Evolutionary conservation across 2,797 vertebrate genomes (phyloP), one percentile per base, ranked within the genome.

Genomic region (Margarornis squamiger): DNA sequence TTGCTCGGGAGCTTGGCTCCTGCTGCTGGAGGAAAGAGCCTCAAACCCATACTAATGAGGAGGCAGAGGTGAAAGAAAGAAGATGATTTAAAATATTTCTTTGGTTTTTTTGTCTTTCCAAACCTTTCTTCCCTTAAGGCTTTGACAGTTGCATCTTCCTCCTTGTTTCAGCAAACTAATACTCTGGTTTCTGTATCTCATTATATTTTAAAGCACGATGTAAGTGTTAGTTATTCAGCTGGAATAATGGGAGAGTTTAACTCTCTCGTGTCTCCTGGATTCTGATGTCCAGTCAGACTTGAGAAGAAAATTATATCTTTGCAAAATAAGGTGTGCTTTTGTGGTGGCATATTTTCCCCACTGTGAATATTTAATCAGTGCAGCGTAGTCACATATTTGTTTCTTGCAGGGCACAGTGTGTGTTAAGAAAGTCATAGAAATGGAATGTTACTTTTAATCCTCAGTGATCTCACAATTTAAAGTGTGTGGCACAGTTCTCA

Each of bases 31-130:
- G 91, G 83, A 91, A 88, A 81, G 87, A 95, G 36, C 74, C 52
- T 93, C 75, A 41, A 93, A 49, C 58, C 36, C 86, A 93, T 95
- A 96, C 92, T 94, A 96, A 94, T 96, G 93, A 95, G 91, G 74
- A 92, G 55, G 73, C 57, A 92, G 90, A 94, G 46, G 80, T 90
- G 86, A 82, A 95, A 90, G 72, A 87, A 91, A 68, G 15, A 68
- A 26, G 27, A 89, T 85, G 27, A 77, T 92, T 93, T 93, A 9
- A 87, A 93, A 43, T 63, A 74, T 89, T 89, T 75, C 19, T 49
- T 22, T 27, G 8, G 17, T 24, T 55, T 54, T 9, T 15, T 13
- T 51, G 26, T 2, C 6, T 36, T 26, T 39, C 5, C 9, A 58
- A 22, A 46, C 71, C 3, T 55, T 83, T 68, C 16, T 46, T 84